Percentiles rank a stretch among this genome's conserved stretches.
These are phyloP conservation scores for Trachymyrmex cornetzi DNA, from an alignment of 1,140 invertebrate species.

Conservation along the genomic window DNA sequence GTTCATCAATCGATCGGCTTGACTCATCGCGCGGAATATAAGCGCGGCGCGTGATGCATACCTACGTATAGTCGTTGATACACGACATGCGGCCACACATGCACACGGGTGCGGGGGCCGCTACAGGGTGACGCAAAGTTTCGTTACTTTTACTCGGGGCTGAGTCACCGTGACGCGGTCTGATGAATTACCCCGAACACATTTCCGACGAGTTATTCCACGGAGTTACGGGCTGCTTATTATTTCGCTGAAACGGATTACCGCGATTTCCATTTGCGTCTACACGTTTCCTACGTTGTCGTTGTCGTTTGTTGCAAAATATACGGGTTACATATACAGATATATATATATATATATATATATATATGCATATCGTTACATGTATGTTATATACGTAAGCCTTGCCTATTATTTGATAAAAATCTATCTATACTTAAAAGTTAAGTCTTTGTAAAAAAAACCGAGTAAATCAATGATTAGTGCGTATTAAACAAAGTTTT, in stretches of 20 bases:
- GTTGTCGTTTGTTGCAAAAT: background rate
- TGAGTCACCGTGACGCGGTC: constrained; percentile 58
- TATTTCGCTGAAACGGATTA: constrained; percentile 24
- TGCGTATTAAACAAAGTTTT: too few species aligned
- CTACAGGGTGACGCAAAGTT: constrained; percentile 57
- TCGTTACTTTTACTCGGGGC: constrained; percentile 46
- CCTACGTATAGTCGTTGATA: background rate
- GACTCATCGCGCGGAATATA: constrained; percentile 57
- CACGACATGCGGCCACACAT: background rate
- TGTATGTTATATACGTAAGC: background rate
- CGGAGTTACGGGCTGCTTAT: constrained; percentile 18
- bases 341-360: too few species aligned
- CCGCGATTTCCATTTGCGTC: constrained; percentile 31
- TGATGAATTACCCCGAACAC: constrained; percentile 56
- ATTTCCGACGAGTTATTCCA: constrained; percentile 24
- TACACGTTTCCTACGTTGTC: background rate
- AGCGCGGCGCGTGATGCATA: constrained; percentile 56
- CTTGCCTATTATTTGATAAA: too few species aligned
- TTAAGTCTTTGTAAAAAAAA: too few species aligned
- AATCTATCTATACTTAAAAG: too few species aligned
- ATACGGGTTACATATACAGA: too few species aligned
- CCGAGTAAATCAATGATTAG: too few species aligned
- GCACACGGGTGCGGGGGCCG: constrained; percentile 8
- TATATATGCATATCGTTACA: background rate
- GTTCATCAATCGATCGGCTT: constrained; percentile 67